A percentile compares a stretch with the other conserved stretches of the same genome.
These are phyloP conservation scores for Melanotus villosus DNA, from an alignment of 2,888 invertebrate genomes.

Conservation along the genomic window DNA sequence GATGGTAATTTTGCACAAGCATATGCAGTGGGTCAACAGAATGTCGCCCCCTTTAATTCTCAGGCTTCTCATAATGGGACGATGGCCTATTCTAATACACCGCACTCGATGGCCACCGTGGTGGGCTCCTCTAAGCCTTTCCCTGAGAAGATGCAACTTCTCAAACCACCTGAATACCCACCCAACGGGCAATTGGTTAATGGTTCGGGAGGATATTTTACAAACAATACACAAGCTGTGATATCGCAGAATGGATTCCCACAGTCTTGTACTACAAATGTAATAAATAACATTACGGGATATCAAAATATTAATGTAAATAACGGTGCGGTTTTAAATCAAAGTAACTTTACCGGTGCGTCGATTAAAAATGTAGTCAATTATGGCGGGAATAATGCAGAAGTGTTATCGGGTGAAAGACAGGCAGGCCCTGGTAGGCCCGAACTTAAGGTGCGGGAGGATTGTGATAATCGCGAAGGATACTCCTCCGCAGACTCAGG, in stretches of 20 bases:
- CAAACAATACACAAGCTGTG: conserved; percentile 57
- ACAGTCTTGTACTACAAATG: conserved; percentile 50
- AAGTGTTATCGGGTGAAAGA: conserved; percentile 57
- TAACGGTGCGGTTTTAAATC: conserved; percentile 49
- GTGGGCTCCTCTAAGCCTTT: conserved; percentile 57
- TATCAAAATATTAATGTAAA: conserved; percentile 59
- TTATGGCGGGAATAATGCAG: conserved; percentile 53
- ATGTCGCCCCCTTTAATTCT: conserved; percentile 59
- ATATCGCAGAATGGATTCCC: conserved; percentile 64
- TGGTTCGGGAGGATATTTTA: conserved; percentile 46
- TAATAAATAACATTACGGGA: conserved; percentile 57
- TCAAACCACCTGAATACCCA: conserved; percentile 56
- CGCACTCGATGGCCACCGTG: conserved; percentile 63
- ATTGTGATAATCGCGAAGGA: conserved; percentile 61
- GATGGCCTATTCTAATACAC: conserved; percentile 60
- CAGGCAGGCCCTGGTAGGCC: conserved; percentile 58
- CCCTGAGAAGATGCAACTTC: conserved; percentile 54
- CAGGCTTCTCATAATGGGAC: conserved; percentile 66
- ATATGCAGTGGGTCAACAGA: conserved; percentile 70
- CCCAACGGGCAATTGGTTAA: conserved; percentile 52
- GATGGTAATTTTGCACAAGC: conserved; percentile 72
- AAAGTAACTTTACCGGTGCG: conserved; percentile 45
- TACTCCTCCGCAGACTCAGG: conserved; percentile 52
- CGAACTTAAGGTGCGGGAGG: conserved; percentile 55
- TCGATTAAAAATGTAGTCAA: conserved; percentile 46